phyloP scores from a whole-genome alignment of 2,888 invertebrate genomes.

The Cartodere bifasciata region DNA sequence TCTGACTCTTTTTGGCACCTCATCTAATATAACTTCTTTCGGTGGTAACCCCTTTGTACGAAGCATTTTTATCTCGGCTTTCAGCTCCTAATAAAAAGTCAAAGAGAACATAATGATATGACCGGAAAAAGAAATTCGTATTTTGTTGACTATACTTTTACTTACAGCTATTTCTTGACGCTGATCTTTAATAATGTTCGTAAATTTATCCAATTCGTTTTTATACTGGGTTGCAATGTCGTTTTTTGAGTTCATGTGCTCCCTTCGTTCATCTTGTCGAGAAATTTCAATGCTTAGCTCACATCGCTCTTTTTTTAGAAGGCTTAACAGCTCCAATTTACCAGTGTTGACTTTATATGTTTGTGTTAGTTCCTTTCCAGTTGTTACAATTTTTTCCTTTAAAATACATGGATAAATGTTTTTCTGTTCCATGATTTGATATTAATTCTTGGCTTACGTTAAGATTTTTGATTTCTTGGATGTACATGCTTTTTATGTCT shows the following conservation, averaged over 20 bases:
- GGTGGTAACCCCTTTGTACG: conserved; percentile 26
- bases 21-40: conserved; percentile 6
- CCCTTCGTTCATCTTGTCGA: conserved; percentile 28
- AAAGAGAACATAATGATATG: background rate
- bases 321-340: conserved; percentile 40
- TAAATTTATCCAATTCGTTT: conserved; percentile 32
- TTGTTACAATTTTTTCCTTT: conserved; percentile 27
- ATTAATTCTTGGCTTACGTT: background rate
- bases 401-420: conserved; percentile 17
- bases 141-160: conserved; percentile 10
- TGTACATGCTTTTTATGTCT: conserved; percentile 35
- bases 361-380: conserved; percentile 33
- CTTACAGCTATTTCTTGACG: conserved; percentile 28
- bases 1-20: conserved; percentile 9
- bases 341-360: conserved; percentile 41
- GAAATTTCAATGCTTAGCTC: conserved; percentile 35
- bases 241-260: conserved; percentile 24
- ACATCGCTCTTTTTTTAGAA: conserved; percentile 42
- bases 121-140: background rate
- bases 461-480: conserved; percentile 35
- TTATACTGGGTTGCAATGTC: conserved; percentile 26
- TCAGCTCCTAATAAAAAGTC: conserved; percentile 14
- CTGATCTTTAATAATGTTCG: conserved; percentile 31
- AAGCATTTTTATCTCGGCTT: conserved; percentile 26
- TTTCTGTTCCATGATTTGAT: background rate